phyloP scores from a whole-genome alignment of 2,797 vertebrate species.

The Myotis findleyi region DNA sequence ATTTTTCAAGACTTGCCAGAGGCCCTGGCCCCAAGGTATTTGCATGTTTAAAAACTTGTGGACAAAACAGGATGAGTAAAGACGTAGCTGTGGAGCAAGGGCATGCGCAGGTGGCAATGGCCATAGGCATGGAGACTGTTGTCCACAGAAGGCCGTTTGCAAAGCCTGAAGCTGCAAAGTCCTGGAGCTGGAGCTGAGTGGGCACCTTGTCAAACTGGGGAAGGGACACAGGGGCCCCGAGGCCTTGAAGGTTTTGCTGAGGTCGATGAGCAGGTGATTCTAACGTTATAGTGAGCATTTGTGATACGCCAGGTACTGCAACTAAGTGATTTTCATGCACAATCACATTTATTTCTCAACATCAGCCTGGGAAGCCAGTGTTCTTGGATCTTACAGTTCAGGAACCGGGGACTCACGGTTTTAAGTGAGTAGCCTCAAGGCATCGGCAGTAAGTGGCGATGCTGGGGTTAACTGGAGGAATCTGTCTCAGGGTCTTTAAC shows the following conservation, averaged over 20 bases:
- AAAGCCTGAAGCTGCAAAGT: neutral
- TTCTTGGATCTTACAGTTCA: neutral
- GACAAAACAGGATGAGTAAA: neutral
- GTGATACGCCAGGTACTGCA: neutral
- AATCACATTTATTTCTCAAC: neutral
- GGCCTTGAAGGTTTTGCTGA: neutral
- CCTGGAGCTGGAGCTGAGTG: neutral
- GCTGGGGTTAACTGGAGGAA: neutral
- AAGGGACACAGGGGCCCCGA: neutral
- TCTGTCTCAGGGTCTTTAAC: neutral
- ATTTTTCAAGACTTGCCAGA: neutral
- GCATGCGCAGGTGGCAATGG: fast-evolving
- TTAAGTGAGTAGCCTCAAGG: neutral
- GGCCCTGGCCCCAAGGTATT: neutral
- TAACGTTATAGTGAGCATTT: neutral
- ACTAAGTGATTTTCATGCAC: neutral
- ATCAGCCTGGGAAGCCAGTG: neutral
- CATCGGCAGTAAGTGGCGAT: neutral
- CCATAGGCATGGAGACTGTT: fast-evolving
- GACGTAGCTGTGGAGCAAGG: neutral
- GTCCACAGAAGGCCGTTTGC: neutral
- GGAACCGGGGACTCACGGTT: neutral
- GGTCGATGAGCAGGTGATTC: neutral
- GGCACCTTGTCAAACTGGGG: neutral
- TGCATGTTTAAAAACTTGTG: neutral